Conservation (phyloP, 2,888 invertebrate genomes). For the Drosophila testacea region DNA sequence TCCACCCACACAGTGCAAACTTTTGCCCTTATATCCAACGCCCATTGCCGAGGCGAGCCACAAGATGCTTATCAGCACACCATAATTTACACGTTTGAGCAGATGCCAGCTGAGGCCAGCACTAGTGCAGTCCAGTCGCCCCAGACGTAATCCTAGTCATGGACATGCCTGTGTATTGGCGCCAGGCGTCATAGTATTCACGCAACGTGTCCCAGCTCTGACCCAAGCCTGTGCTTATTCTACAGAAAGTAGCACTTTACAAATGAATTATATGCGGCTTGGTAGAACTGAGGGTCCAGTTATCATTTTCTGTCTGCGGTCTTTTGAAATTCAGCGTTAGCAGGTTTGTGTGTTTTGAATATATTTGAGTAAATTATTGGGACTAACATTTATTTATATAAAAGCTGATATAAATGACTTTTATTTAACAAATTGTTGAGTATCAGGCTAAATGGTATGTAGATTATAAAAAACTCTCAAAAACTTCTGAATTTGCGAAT, state of each 20-base stretch:
- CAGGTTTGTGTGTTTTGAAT: constrained; percentile 3
- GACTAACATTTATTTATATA: background rate
- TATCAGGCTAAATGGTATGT: too few relatives aligned
- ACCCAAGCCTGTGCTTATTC: constrained; percentile 25
- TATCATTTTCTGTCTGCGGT: constrained; percentile 11
- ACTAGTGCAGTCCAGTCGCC: constrained; percentile 1
- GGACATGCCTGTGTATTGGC: constrained; percentile 63
- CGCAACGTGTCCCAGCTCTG: constrained; percentile 34
- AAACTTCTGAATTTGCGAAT: background rate
- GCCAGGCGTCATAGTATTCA: constrained; percentile 74
- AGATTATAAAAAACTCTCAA: too few relatives aligned
- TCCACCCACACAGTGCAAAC: constrained; percentile 49
- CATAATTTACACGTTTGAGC: constrained; percentile 76
- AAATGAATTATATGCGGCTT: constrained; percentile 1
- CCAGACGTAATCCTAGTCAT: constrained; percentile 32
- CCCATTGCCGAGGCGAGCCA: constrained; percentile 23
- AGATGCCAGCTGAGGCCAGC: constrained; percentile 66
- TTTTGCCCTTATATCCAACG: constrained; percentile 26
- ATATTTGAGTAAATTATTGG: constrained; percentile 9
- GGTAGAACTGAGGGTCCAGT: background rate
- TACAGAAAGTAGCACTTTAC: constrained; percentile 40
- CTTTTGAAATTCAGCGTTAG: constrained; percentile 13
- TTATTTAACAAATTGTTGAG: too few relatives aligned
- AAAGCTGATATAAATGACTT: too few relatives aligned
- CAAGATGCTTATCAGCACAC: constrained; percentile 72